Conservation (phyloP, 2,113 vertebrate genomes). For the Merops nubicus region DNA sequence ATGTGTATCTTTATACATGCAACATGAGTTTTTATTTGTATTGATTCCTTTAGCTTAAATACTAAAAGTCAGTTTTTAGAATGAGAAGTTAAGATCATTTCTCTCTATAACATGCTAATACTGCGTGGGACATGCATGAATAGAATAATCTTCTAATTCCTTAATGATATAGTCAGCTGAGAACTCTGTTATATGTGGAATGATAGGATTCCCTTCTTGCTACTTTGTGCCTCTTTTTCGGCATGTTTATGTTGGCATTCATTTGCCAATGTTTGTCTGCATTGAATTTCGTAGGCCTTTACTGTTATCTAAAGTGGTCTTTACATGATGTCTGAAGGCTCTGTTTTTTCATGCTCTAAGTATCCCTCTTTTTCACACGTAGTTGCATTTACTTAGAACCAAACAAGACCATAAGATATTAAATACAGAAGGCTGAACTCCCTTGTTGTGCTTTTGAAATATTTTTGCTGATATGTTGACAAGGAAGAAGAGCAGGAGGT, state of each 20-base stretch:
- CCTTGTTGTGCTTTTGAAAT: background rate
- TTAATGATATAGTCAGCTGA: background rate
- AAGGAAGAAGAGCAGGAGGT: background rate
- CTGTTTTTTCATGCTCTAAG: background rate
- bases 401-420: background rate
- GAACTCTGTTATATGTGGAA: background rate
- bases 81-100: background rate
- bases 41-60: background rate
- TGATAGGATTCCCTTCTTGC: background rate
- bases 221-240: background rate
- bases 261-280: background rate
- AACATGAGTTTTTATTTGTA: background rate
- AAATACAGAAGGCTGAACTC: background rate
- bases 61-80: background rate
- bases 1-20: background rate
- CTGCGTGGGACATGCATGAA: background rate
- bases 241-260: background rate
- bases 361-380: fast-evolving
- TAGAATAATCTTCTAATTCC: background rate
- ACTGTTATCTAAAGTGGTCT: background rate
- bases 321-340: background rate
- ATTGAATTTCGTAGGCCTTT: background rate
- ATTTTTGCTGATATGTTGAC: slow-evolving; percentile 7
- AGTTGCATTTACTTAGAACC: background rate
- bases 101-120: background rate